These are phyloP conservation scores for Ceratotherium simum DNA, from an alignment of 2,113 vertebrate species.

Conservation along the genomic window DNA sequence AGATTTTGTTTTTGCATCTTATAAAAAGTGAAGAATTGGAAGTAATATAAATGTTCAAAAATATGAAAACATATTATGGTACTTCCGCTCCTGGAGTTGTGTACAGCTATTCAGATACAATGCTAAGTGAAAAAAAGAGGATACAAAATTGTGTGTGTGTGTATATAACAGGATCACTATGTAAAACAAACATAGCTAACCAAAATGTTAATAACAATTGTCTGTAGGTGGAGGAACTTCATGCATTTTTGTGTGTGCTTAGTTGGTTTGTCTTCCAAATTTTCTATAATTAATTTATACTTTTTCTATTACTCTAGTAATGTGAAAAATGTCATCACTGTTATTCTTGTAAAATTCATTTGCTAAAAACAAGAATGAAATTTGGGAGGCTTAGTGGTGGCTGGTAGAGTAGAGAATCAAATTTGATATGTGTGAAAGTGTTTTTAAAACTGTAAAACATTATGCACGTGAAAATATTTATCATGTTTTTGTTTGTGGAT, in stretches of 20 bases:
- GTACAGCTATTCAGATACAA: background rate
- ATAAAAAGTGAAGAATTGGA: conserved; percentile 16
- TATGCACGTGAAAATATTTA: background rate
- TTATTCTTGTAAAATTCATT: conserved; percentile 27
- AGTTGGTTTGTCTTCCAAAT: background rate
- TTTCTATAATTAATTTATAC: conserved; percentile 35
- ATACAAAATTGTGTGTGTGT: background rate
- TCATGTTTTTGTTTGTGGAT: conserved; percentile 11
- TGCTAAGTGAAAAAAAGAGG: background rate
- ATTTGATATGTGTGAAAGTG: background rate
- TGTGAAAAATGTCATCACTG: background rate
- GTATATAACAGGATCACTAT: background rate
- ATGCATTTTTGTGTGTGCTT: background rate
- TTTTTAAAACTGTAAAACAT: conserved; percentile 49
- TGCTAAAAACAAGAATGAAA: conserved; percentile 43
- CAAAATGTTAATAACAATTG: background rate
- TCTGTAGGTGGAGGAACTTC: background rate
- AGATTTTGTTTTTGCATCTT: background rate
- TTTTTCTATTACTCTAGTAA: conserved; percentile 28
- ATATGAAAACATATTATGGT: background rate
- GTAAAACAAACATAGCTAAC: background rate
- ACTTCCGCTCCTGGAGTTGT: background rate
- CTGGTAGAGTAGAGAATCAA: background rate
- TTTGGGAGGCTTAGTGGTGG: background rate
- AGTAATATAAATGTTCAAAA: conserved; percentile 18